Conservation (phyloP, 2,797 vertebrate species). For the Thunnus albacares region DNA sequence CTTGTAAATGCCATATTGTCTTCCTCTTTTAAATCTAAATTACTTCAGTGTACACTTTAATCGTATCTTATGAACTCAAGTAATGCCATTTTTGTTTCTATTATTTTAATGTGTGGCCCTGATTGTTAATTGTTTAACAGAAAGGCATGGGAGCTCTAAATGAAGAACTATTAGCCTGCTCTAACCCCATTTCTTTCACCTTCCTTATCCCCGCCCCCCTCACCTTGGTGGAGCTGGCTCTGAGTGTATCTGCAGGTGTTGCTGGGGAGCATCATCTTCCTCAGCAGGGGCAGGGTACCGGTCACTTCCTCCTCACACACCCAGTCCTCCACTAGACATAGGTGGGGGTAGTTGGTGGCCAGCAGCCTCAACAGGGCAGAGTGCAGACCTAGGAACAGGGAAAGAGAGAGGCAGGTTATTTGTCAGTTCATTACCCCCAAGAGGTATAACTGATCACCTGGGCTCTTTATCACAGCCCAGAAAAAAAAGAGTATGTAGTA, state of each 20-base stretch:
- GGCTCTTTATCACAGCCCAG: neutral
- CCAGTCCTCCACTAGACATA: conserved; percentile 99
- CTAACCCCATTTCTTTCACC: neutral
- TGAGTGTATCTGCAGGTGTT: conserved; percentile 93
- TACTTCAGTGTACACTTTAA: neutral
- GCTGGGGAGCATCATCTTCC: conserved; percentile 94
- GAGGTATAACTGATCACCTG: neutral
- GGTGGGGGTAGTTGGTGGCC: conserved; percentile 97
- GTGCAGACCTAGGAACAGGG: conserved; percentile 89
- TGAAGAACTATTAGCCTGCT: neutral
- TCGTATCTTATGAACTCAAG: neutral
- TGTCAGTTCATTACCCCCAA: neutral
- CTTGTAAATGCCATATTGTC: conserved; percentile 11
- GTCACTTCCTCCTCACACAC: conserved; percentile 98
- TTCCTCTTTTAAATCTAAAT: neutral
- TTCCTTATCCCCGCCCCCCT: neutral
- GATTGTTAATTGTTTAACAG: neutral
- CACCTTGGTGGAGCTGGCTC: conserved; percentile 94
- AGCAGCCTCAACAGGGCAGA: conserved; percentile 95
- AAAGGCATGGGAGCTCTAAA: neutral
- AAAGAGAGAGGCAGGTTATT: neutral
- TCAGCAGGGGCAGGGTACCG: conserved; percentile 92
- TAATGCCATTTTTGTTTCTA: neutral
- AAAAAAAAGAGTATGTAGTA: neutral
- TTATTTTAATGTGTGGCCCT: neutral